Evolutionary conservation across 2,888 invertebrate species (phyloP).

Genomic region (Dyspetes luteomarginatus): DNA sequence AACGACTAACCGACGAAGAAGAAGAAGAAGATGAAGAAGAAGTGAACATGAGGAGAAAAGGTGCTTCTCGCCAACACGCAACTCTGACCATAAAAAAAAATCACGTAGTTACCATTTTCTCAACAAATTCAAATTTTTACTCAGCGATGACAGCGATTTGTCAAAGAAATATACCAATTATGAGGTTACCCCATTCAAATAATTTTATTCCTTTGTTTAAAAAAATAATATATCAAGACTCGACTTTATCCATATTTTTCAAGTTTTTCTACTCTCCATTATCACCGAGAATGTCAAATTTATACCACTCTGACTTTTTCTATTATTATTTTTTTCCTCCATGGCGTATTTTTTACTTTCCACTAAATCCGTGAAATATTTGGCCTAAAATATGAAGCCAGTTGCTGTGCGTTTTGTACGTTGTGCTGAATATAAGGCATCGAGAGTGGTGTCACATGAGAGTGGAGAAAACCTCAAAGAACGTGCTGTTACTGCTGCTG

Average conservation of each 20-base stretch:
- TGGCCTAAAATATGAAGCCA: slow-evolving; percentile 7
- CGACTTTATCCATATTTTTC: background rate
- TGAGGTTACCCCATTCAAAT: background rate
- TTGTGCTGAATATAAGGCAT: background rate
- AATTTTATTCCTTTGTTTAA: background rate
- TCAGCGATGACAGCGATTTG: background rate
- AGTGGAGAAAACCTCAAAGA: slow-evolving; percentile 22
- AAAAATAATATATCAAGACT: background rate
- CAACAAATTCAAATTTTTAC: background rate
- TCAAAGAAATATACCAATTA: background rate
- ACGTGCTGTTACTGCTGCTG: slow-evolving; percentile 11
- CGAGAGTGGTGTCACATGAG: slow-evolving; percentile 19
- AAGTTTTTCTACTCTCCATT: background rate
- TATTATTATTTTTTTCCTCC: background rate
- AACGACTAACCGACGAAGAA: slow-evolving; percentile 40
- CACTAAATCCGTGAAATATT: slow-evolving; percentile 1
- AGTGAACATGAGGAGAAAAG: background rate
- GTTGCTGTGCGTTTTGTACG: slow-evolving; percentile 2
- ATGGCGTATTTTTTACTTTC: background rate
- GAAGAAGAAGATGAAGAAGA: slow-evolving; percentile 26
- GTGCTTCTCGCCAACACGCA: slow-evolving; percentile 20
- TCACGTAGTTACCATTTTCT: background rate
- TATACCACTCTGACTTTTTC: background rate
- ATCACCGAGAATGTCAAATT: background rate
- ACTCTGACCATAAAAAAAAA: background rate